These are phyloP conservation scores for Ceratina japonica DNA, from an alignment of 1,140 invertebrate species.

Conservation along the genomic window DNA sequence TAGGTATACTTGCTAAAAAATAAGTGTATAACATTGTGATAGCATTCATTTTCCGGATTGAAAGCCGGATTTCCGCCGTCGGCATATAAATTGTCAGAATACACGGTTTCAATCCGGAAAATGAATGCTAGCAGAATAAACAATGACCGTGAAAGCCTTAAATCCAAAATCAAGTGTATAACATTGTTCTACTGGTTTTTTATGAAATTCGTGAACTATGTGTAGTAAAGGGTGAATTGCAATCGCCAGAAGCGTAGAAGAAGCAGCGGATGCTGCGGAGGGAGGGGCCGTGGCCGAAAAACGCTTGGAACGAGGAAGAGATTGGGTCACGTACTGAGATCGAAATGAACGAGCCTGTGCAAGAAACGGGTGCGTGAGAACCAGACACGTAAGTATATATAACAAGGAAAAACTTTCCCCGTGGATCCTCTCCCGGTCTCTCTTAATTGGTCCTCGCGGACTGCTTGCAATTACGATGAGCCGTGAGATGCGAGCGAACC, in stretches of 20 bases:
- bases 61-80: too few relatives aligned
- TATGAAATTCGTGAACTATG: too few relatives aligned
- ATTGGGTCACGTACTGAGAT: constrained; percentile 51
- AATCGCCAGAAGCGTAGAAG: background rate
- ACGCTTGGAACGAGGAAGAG: constrained; percentile 20
- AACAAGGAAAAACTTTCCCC: constrained; percentile 25
- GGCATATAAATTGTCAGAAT: too few relatives aligned
- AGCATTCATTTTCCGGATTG: too few relatives aligned
- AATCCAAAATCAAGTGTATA: too few relatives aligned
- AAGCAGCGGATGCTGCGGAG: background rate
- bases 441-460: background rate
- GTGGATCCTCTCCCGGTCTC: background rate
- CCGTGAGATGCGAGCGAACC: background rate
- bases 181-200: too few relatives aligned
- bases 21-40: too few relatives aligned
- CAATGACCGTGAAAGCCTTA: too few relatives aligned
- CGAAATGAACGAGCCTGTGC: constrained; percentile 50
- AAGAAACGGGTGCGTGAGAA: constrained; percentile 41
- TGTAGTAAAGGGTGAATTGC: background rate
- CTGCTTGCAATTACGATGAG: background rate
- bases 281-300: background rate
- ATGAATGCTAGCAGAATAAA: too few relatives aligned
- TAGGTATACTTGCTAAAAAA: too few relatives aligned
- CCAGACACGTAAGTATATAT: background rate
- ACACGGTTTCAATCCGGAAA: too few relatives aligned